phyloP scores from a whole-genome alignment of 1,140 invertebrate genomes.

The Cephus cinctus region DNA sequence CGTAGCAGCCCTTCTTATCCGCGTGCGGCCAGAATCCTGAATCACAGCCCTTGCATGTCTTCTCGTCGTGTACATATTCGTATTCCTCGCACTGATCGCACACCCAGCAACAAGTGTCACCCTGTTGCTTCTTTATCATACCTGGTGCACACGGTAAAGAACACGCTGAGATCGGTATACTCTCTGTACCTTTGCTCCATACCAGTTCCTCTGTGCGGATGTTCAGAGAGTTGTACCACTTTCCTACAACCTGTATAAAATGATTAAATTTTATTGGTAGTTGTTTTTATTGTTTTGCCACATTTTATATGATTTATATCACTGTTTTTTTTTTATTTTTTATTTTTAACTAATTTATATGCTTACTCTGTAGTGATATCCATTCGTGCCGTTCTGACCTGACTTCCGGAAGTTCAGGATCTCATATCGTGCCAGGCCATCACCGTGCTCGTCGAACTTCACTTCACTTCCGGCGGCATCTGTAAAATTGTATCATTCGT shows the following conservation, averaged over 20 bases:
- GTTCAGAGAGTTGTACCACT: conserved; percentile 65
- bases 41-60: conserved; percentile 65
- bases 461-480: conserved; percentile 67
- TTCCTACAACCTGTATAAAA: conserved; percentile 61
- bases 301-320: too few relatives aligned
- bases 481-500: conserved; percentile 41
- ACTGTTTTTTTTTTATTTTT: not conserved
- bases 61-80: conserved; percentile 68
- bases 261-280: too few relatives aligned
- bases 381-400: conserved; percentile 52
- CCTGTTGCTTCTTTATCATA: conserved; percentile 74
- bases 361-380: conserved; percentile 64
- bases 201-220: conserved; percentile 59
- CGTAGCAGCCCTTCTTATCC: conserved; percentile 62
- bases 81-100: conserved; percentile 70
- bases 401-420: conserved; percentile 63
- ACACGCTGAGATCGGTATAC: conserved; percentile 64
- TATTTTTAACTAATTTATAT: conserved; percentile 1
- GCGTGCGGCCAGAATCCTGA: conserved; percentile 64
- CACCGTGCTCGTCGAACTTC: conserved; percentile 66
- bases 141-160: conserved; percentile 67
- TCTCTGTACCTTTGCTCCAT: conserved; percentile 58
- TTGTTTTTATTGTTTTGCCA: too few relatives aligned
- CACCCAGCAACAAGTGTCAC: conserved; percentile 76
- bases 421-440: conserved; percentile 67